A percentile compares a stretch with the other conserved stretches of the same genome.
Evolutionary conservation across 2,888 invertebrate species (phyloP).

Genomic region (Zhengitettix transpicula): DNA sequence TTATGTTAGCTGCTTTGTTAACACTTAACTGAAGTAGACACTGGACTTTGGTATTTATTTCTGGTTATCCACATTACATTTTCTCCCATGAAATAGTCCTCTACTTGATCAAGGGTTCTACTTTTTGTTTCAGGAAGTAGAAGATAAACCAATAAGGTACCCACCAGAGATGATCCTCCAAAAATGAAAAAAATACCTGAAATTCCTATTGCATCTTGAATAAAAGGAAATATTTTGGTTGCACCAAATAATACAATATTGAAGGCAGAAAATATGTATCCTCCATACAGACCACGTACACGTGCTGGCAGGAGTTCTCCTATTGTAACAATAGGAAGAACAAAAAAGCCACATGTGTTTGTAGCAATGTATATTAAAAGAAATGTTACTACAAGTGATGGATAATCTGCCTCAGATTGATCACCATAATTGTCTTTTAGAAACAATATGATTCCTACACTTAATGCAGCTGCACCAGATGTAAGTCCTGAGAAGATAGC

Average conservation of each 20-base stretch:
- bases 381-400: conserved; percentile 22
- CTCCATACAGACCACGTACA: conserved; percentile 51
- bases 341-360: conserved; percentile 56
- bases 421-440: conserved; percentile 15
- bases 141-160: conserved; percentile 46
- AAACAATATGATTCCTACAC: conserved; percentile 35
- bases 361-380: conserved; percentile 54
- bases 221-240: conserved; percentile 48
- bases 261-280: conserved; percentile 53
- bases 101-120: conserved; percentile 51
- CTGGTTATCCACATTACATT: conserved; percentile 26
- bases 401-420: conserved; percentile 6
- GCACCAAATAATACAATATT: conserved; percentile 49
- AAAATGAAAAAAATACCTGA: conserved; percentile 53
- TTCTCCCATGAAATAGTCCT: conserved; percentile 56
- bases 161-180: conserved; percentile 41
- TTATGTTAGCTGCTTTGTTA: too few species aligned
- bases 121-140: conserved; percentile 61
- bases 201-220: neutral
- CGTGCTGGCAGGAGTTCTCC: conserved; percentile 53
- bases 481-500: conserved; percentile 49
- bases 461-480: conserved; percentile 44
- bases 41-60: neutral
- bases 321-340: conserved; percentile 57
- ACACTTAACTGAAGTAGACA: too few species aligned